Evolutionary conservation across 2,888 invertebrate species (phyloP), one percentile per base, ranked within the genome.

Genomic region (Parnassius apollo): DNA sequence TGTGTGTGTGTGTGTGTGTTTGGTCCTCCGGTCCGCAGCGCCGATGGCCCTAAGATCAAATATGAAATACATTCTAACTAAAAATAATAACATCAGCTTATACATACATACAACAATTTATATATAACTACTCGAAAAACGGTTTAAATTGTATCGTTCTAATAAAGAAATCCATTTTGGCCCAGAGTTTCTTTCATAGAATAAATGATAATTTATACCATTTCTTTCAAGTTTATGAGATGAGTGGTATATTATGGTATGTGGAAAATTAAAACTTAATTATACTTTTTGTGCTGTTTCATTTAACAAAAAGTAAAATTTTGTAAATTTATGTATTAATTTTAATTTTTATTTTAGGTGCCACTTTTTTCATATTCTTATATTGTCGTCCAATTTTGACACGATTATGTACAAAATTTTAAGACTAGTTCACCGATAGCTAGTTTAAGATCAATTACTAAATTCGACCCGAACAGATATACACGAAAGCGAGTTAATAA

Each of bases 81-180:
- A 42, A 49, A 25, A 49, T 49, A 42, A 60, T 60, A 60, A 55
- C 49, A 50, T 53, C 35, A 53, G 18, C 60, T 57, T 57, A 42
- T 25, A 25, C 25, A 25, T 25, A 4, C 4, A 25, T 25, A 25
- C 25, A 25, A 25, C 25, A 25, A 25, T 25, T 25, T 25, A 25
- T 25, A 3, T 25, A 25, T 2, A 4, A 4, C 4, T 25, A 25
- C 25, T 25, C 3, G 3, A 25, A 25, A 25, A 25, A 25, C n/a
- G n/a, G 2, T 25, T 25, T 25, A 69, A 64, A 65, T 62, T 64
- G 66, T 75, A 71, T 82, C 80, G 85, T 86, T 88, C 86, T 83
- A 86, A 84, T 87, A 85, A 81, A 84, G 86, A 88, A 87, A 86
- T 80, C 84, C 75, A 66, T 69, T 76, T 83, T 82, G 80, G 80